Percentiles rank a stretch among this genome's conserved stretches.
Conservation (phyloP, 1,140 invertebrate species). For the Araneus ventricosus region DNA sequence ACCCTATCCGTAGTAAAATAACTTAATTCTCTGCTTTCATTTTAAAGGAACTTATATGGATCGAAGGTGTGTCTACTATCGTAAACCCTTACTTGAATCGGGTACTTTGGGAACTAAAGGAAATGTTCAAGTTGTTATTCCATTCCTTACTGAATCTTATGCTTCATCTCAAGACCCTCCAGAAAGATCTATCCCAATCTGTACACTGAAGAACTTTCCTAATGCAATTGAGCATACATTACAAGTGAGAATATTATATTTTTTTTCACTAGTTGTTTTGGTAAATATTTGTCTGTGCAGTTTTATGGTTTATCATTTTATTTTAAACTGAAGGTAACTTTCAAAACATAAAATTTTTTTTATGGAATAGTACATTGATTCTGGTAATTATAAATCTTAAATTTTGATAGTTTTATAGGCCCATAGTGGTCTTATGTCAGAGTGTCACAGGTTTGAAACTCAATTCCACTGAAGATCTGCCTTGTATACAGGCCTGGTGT, state of each 20-base stretch:
- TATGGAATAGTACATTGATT: no score
- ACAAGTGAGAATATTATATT: constrained; percentile 84
- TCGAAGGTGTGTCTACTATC: constrained; percentile 97
- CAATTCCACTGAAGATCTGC: no score
- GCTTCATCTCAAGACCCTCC: constrained; percentile 99
- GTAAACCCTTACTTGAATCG: constrained; percentile 97
- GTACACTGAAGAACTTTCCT: constrained; percentile 99
- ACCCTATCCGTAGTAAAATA: no score
- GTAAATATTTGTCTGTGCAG: background rate
- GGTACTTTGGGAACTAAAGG: constrained; percentile 99
- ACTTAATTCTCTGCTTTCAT: background rate
- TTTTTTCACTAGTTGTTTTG: background rate
- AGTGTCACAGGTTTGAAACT: no score
- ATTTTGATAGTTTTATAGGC: no score
- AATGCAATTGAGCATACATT: constrained; percentile 99
- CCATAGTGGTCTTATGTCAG: no score
- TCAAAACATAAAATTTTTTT: no score
- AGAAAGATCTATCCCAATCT: constrained; percentile 99
- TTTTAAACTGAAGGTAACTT: background rate
- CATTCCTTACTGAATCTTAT: constrained; percentile 95
- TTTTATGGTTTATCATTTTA: background rate
- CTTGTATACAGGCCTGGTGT: no score
- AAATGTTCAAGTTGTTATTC: constrained; percentile 97
- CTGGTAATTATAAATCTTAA: no score
- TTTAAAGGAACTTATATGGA: constrained; percentile 93